Percentiles rank a stretch among this genome's conserved stretches.
phyloP scores from a whole-genome alignment of 2,113 vertebrate species.

The Corythornis cristatus region DNA sequence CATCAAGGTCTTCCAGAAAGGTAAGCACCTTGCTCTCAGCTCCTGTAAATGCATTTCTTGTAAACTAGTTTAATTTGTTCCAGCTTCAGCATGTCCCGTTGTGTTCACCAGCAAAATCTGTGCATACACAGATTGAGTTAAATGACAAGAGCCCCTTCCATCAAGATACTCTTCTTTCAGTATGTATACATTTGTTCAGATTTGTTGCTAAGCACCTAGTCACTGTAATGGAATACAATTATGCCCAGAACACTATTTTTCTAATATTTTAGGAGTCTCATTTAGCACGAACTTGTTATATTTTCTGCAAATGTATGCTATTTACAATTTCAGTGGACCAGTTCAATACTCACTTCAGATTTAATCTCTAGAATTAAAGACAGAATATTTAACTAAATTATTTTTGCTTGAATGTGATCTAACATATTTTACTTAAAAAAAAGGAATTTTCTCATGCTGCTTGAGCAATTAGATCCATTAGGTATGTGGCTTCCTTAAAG shows the following conservation, averaged over 20 bases:
- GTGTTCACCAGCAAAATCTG: background rate
- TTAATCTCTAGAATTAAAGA: slow-evolving; percentile 55
- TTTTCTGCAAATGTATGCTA: slow-evolving; percentile 28
- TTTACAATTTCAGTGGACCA: slow-evolving; percentile 50
- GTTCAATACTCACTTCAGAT: slow-evolving; percentile 43
- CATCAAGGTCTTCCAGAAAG: background rate
- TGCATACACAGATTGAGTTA: background rate
- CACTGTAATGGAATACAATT: slow-evolving; percentile 54
- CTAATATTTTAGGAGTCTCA: slow-evolving; percentile 21
- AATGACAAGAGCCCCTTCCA: slow-evolving; percentile 18
- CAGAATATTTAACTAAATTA: slow-evolving; percentile 47
- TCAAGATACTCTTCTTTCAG: background rate
- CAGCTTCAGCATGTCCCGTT: background rate
- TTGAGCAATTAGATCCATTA: slow-evolving; percentile 67
- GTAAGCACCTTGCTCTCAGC: background rate
- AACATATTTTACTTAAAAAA: background rate
- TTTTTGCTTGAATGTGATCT: slow-evolving; percentile 49
- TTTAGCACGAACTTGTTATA: slow-evolving; percentile 42
- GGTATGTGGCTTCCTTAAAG: slow-evolving; percentile 49
- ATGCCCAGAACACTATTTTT: slow-evolving; percentile 44
- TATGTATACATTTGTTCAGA: slow-evolving; percentile 23
- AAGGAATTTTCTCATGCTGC: slow-evolving; percentile 33
- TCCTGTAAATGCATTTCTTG: background rate
- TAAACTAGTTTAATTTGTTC: background rate
- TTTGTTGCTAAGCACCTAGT: slow-evolving; percentile 40